Evolutionary conservation across 2,888 invertebrate species (phyloP), one percentile per base, ranked within the genome.

Genomic region (Cataglyphis cursor): DNA sequence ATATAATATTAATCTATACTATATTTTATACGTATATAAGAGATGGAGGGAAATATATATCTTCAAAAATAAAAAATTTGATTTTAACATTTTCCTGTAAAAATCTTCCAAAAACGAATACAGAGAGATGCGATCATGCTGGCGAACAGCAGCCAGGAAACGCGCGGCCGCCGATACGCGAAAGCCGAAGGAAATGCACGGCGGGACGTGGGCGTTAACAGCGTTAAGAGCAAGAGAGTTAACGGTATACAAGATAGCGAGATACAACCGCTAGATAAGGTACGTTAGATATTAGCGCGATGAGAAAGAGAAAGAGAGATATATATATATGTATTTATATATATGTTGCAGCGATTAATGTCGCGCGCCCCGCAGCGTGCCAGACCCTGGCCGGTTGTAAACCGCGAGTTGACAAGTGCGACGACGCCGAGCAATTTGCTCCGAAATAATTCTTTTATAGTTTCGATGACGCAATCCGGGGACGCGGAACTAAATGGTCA

Each of bases 261-360:
- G 44, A 57, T 80, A 72, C 72, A 80, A 80, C 44, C n/a, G 41
- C 48, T 72, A 80, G 72, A 78, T 78, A 70, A 78, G 78, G 72
- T 61, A 80, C 57, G 24, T 35, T 48, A 35, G 78, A 72, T 80
- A 72, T 72, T 61, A 80, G 18, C 59, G 57, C 21, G 44, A 80
- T 59, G 31, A 65, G 44, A 44, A 41, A 78, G 76, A 78, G 76
- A 78, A 15, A 44, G 57, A 78, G 76, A 78, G 76, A 24, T 28
- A 28, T 28, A 28, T 28, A 28, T 28, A 2, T 28, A 2, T 28
- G 2, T 28, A 28, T 28, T 0, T 28, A 28, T 28, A 28, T 28
- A 28, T 28, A 28, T 28, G 28, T 28, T 28, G 28, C 59, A 21
- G 38, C 70, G 68, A 78, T 78, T 70, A 78, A 70, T 44, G 68